Conservation (phyloP, 2,888 invertebrate genomes). For the Mellilla xanthometata region DNA sequence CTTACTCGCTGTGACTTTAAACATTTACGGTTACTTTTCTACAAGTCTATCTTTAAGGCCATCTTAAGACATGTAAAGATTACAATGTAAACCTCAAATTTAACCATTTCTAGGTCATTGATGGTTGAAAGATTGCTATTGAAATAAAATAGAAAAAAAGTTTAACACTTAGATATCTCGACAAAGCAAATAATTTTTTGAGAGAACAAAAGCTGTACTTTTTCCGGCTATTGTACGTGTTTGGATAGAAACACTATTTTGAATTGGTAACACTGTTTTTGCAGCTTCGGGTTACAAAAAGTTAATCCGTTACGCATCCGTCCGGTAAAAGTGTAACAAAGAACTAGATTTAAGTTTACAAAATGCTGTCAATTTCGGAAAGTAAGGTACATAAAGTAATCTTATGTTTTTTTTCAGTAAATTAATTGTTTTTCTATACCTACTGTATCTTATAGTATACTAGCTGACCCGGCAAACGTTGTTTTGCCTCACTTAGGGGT, state of each 20-base stretch:
- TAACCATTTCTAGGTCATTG: slow-evolving; percentile 5
- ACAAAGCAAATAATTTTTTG: slow-evolving; percentile 9
- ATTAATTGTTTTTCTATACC: too few relatives aligned
- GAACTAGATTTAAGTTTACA: too few relatives aligned
- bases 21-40: slow-evolving; percentile 1
- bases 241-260: slow-evolving; percentile 16
- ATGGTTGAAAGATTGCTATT: slow-evolving; percentile 13
- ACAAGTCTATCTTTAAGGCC: slow-evolving; percentile 6
- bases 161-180: slow-evolving; percentile 13
- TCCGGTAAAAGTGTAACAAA: neutral
- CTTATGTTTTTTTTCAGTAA: too few relatives aligned
- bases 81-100: neutral
- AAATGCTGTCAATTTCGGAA: too few relatives aligned
- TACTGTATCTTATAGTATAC: too few relatives aligned
- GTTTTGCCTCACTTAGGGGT: too few relatives aligned
- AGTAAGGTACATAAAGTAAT: too few relatives aligned
- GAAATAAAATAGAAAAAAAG: slow-evolving; percentile 3
- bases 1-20: slow-evolving; percentile 32
- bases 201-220: neutral
- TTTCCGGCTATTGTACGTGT: neutral
- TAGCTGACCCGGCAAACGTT: too few relatives aligned
- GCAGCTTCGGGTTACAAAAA: slow-evolving; percentile 9
- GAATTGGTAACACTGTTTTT: slow-evolving; percentile 10
- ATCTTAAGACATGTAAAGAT: too few relatives aligned
- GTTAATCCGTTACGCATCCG: slow-evolving; percentile 22